Percentiles rank a stretch among this genome's conserved stretches.
Conservation (phyloP, 1,140 invertebrate species). For the Drosophila willistoni region DNA sequence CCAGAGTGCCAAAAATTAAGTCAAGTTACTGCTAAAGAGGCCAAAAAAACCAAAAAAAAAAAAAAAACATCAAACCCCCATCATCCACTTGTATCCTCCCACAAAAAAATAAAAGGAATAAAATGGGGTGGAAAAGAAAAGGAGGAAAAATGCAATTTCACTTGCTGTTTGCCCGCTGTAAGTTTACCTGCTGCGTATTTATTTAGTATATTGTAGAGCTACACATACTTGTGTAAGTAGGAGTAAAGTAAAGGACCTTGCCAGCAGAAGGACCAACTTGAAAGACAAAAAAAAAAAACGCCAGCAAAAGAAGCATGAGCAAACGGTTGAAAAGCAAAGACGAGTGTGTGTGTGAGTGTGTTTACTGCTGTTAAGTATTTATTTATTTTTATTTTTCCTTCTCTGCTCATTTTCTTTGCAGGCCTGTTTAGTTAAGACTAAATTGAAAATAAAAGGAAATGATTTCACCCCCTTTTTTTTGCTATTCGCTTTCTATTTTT, state of each 20-base stretch:
- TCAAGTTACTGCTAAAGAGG: slow-evolving; percentile 41
- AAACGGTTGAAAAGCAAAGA: neutral
- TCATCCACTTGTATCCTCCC: neutral
- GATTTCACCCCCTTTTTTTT: slow-evolving; percentile 10
- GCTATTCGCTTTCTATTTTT: neutral
- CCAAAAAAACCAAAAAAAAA: neutral
- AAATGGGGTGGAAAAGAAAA: slow-evolving; percentile 15
- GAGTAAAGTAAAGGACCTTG: slow-evolving; percentile 19
- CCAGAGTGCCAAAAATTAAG: slow-evolving; percentile 66
- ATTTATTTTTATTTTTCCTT: slow-evolving; percentile 62
- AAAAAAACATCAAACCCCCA: neutral
- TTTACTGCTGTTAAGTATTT: slow-evolving; percentile 70
- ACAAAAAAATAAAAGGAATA: neutral
- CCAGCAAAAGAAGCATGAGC: neutral
- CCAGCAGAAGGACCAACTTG: slow-evolving; percentile 17
- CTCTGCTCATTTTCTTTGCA: slow-evolving; percentile 5
- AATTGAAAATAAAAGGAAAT: slow-evolving; percentile 7
- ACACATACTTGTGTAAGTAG: slow-evolving; percentile 29
- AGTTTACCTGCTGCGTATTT: slow-evolving; percentile 52
- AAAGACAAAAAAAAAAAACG: slow-evolving; percentile 4
- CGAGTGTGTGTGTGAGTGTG: slow-evolving; percentile 22
- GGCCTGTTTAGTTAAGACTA: slow-evolving; percentile 9
- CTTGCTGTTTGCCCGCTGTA: slow-evolving; percentile 46
- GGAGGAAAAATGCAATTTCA: slow-evolving; percentile 59
- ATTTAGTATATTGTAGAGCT: slow-evolving; percentile 66